Evolutionary conservation across 2,888 invertebrate genomes (phyloP), one percentile per base, ranked within the genome.

Genomic region (Orchesellides sinensis): DNA sequence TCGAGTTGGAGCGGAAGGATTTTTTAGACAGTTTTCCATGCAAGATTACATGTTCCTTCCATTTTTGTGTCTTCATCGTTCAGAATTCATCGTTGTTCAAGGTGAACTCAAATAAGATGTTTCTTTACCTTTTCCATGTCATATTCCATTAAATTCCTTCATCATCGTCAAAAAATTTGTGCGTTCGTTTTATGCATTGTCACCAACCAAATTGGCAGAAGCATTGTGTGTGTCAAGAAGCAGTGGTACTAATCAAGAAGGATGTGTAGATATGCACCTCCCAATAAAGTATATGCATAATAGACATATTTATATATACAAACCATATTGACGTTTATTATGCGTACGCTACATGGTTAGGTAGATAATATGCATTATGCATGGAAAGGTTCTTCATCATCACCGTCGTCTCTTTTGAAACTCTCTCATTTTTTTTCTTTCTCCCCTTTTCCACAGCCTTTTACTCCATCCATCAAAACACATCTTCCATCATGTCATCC

Each of bases 381-480:
- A 35, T 6, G 35, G 35, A 35, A 21, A 52, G 52, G 19, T n/a
- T 10, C 56, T 19, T 56, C 25, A 25, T 56, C 56, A 56, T 56
- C 56, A 56, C 25, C 23, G 10, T 40, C 40, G 2, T 40, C 14
- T 2, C 14, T 40, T 10, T 32, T 40, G 40, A 40, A 52, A 14
- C 54, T 69, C 2, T 54, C n/a, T 40, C 70, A 68, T 56, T 21
- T 35, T 56, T 29, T 49, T 47, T 35, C 5, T 12, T 35, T 2
- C 32, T n/a, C 74, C 61, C 21, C 66, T 25, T 56, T 56, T 56
- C 29, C 61, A 17, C n/a, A n/a, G 1, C 52, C 40, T 17, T 32
- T 47, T 27, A 10, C 19, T 27, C 68, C 77, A 77, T 78, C 78
- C 78, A 78, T 78, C 78, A 78, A 49, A 56, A 52, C 10, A 14